Conservation (phyloP, 1,140 invertebrate species). For the Papilio glaucus region DNA sequence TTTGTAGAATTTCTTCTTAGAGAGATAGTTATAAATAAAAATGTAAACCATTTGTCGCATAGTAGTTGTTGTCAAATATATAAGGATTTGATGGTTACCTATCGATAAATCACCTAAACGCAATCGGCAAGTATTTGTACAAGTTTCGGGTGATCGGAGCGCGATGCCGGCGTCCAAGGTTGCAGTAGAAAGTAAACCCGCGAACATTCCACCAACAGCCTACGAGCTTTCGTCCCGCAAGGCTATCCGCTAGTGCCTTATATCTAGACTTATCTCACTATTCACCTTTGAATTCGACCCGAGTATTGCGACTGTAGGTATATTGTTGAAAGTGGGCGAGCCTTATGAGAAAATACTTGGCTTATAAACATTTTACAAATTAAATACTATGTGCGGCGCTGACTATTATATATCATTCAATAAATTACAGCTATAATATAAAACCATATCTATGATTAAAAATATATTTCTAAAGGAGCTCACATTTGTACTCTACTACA, state of each 20-base stretch:
- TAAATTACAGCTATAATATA: too few species aligned
- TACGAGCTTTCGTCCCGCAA: slow-evolving; percentile 64
- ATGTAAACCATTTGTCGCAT: not conserved
- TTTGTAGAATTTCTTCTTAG: too few species aligned
- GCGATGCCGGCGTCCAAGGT: slow-evolving; percentile 56
- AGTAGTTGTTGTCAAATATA: slow-evolving; percentile 2
- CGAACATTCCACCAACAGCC: slow-evolving; percentile 57
- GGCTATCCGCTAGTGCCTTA: slow-evolving; percentile 56
- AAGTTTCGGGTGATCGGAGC: slow-evolving; percentile 62
- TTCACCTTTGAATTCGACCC: slow-evolving; percentile 42
- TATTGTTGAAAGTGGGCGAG: slow-evolving; percentile 40
- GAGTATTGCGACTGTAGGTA: slow-evolving; percentile 27
- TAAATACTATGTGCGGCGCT: not conserved
- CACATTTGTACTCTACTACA: too few species aligned
- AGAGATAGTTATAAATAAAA: too few species aligned
- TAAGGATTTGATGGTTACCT: slow-evolving; percentile 40
- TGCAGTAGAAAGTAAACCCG: slow-evolving; percentile 65
- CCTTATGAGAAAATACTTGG: slow-evolving; percentile 15
- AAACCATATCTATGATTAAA: too few species aligned
- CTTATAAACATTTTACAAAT: not conserved
- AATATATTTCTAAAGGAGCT: too few species aligned
- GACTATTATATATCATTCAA: too few species aligned
- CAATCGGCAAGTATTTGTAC: slow-evolving; percentile 52
- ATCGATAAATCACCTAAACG: slow-evolving; percentile 45
- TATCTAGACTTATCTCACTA: slow-evolving; percentile 39